These are phyloP conservation scores for Erinaceus europaeus DNA, from an alignment of 2,113 vertebrate genomes.

Conservation along the genomic window DNA sequence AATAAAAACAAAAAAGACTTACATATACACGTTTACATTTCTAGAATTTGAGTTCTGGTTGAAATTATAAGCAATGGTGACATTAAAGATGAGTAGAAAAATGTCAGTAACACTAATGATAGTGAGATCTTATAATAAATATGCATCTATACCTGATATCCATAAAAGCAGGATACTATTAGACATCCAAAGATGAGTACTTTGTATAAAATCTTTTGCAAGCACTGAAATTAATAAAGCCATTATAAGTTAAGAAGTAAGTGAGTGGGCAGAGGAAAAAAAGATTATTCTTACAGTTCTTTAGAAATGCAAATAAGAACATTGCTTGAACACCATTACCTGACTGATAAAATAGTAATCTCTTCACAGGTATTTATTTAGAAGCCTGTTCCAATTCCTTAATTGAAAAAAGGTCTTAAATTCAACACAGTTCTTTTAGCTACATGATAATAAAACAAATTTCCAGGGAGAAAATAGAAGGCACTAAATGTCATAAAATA, in stretches of 20 bases:
- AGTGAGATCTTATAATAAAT: constrained; percentile 22
- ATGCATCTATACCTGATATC: constrained; percentile 8
- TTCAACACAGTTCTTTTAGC: constrained; percentile 45
- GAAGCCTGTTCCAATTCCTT: constrained; percentile 46
- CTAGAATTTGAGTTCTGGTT: too few relatives aligned
- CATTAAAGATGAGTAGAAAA: constrained; percentile 20
- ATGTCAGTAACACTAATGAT: background rate
- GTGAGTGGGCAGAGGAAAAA: constrained; percentile 59
- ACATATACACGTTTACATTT: too few relatives aligned
- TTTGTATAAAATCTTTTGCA: constrained; percentile 46
- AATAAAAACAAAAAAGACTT: too few relatives aligned
- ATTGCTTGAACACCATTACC: constrained; percentile 29
- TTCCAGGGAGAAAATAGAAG: constrained; percentile 23
- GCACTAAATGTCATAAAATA: background rate
- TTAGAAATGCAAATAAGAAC: constrained; percentile 71
- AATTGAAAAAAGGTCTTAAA: constrained; percentile 42
- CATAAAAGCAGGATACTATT: constrained; percentile 18
- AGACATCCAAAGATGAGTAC: constrained; percentile 35
- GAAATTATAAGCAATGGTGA: background rate
- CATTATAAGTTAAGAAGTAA: constrained; percentile 59
- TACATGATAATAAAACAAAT: constrained; percentile 50
- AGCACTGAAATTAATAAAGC: constrained; percentile 59
- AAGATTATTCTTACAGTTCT: constrained; percentile 62
- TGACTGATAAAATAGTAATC: constrained; percentile 57
- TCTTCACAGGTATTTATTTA: constrained; percentile 54